Base-by-base conservation (phyloP, 2,797 vertebrate genomes). In the Amblyraja radiata region DNA sequence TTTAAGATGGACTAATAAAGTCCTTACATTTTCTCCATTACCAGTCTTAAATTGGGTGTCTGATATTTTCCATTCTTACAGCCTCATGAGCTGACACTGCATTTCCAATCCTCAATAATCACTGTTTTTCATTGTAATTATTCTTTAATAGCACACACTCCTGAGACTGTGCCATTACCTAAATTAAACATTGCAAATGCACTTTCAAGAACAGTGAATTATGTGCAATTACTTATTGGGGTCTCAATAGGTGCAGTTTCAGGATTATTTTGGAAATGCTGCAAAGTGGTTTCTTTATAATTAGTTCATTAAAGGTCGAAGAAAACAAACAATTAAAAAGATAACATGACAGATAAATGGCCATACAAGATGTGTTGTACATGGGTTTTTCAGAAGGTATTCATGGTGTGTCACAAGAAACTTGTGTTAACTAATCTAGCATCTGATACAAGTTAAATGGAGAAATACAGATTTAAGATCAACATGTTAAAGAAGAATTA, bases 101-200 rank as follows among this genome's bases (percentile, higher is more conserved):
- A 88, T 88, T 88, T n/a, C 84, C 84, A 88, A 88, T 88, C 32
- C n/a, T 88, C n/a, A 68, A 88, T 88, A 68, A 88, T 88, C 84
- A 88, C 83, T 18, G 63, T 68, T 88, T 88, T 68, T 88, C 84
- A 88, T 23, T 68, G 63, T 68, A 88, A 88, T 88, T 88, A 88
- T 88, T 21, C 84, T 68, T 28, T 88, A 88, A 88, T 88, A 88
- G 84, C 63, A 68, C n/a, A 88, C 61, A 36, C 84, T 88, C 63
- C 8, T 88, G n/a, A 13, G 3, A 32, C 84, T 68, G 65, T 88
- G 84, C 84, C 63, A 88, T 88, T 88, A 88, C 84, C 68, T 68
- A 68, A 68, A 88, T 88, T 88, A 68, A 88, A 36, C 84, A 88
- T 63, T 88, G n/a, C 84, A 88, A 68, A 63, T 36, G 84, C 61